These are phyloP conservation scores for Toxotes lorentzi DNA, from an alignment of 2,797 vertebrate species.

Conservation along the genomic window DNA sequence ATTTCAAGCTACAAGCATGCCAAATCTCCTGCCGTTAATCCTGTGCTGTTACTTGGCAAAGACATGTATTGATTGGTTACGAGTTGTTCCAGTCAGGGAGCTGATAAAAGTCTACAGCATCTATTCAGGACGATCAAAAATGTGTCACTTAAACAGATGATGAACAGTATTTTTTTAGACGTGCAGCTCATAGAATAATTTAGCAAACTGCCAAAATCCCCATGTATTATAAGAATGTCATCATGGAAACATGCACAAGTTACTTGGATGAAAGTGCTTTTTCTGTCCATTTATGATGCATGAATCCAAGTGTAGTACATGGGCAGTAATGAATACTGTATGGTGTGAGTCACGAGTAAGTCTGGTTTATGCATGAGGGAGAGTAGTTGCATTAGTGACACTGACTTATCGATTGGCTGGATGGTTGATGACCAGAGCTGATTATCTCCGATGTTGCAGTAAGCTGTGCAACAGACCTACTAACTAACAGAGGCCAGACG, in stretches of 20 bases:
- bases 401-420: conserved; percentile 44
- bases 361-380: conserved; percentile 10
- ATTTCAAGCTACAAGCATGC: neutral
- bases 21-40: conserved; percentile 31
- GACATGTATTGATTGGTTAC: conserved; percentile 32
- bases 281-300: conserved; percentile 55
- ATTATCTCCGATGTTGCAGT: conserved; percentile 29
- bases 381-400: conserved; percentile 29
- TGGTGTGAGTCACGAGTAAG: conserved; percentile 24
- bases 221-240: neutral
- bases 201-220: conserved; percentile 6
- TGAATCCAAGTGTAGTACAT: conserved; percentile 30
- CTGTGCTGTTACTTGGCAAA: conserved; percentile 21
- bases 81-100: conserved; percentile 10
- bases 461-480: conserved; percentile 17
- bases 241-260: conserved; percentile 11
- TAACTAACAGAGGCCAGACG: conserved; percentile 24
- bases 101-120: conserved; percentile 28
- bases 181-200: conserved; percentile 22
- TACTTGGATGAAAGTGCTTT: conserved; percentile 24
- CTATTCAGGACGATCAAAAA: conserved; percentile 36
- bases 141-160: conserved; percentile 37
- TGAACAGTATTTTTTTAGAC: conserved; percentile 18
- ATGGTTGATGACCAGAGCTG: conserved; percentile 25
- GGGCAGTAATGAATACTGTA: conserved; percentile 54